Percentiles rank a stretch among this genome's conserved stretches.
Evolutionary conservation across 1,140 invertebrate species (phyloP).

Genomic region (Brachionus rubens): DNA sequence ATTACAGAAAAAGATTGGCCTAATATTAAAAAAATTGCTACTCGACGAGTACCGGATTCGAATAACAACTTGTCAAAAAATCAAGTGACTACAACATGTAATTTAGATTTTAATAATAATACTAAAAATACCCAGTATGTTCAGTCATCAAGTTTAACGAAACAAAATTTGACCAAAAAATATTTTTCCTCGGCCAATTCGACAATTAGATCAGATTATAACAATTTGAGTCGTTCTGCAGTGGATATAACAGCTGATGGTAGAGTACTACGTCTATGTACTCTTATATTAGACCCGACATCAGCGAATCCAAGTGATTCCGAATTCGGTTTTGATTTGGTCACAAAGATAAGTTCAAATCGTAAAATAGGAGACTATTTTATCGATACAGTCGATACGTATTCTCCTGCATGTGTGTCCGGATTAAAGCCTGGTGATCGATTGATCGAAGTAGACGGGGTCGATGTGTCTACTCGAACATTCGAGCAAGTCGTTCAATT

Average conservation of each 20-base stretch:
- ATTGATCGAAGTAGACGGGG: slow-evolving; percentile 22
- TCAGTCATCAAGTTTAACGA: background rate
- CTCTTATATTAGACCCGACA: slow-evolving; percentile 11
- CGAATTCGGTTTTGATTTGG: slow-evolving; percentile 42
- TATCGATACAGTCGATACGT: slow-evolving; percentile 35
- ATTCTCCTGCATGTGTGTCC: slow-evolving; percentile 1
- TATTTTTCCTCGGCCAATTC: background rate
- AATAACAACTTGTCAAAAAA: background rate
- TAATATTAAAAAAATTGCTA: slow-evolving; percentile 7
- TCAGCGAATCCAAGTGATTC: slow-evolving; percentile 30
- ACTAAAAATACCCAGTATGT: background rate
- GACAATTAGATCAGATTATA: slow-evolving; percentile 24
- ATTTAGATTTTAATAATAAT: background rate
- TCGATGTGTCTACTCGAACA: slow-evolving; percentile 1
- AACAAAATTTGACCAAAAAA: background rate
- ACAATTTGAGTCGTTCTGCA: slow-evolving; percentile 14
- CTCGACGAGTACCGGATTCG: background rate
- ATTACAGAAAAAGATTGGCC: slow-evolving; percentile 43
- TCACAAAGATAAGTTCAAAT: slow-evolving; percentile 13
- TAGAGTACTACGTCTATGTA: slow-evolving; percentile 23
- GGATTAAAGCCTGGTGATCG: slow-evolving; percentile 24
- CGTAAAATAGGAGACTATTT: slow-evolving; percentile 13
- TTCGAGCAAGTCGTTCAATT: slow-evolving; percentile 42
- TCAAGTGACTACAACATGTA: background rate
- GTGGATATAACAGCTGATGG: slow-evolving; percentile 45